A percentile compares a stretch with the other conserved stretches of the same genome.
These are phyloP conservation scores for Allygus modestus DNA, from an alignment of 2,888 invertebrate species.

Conservation along the genomic window DNA sequence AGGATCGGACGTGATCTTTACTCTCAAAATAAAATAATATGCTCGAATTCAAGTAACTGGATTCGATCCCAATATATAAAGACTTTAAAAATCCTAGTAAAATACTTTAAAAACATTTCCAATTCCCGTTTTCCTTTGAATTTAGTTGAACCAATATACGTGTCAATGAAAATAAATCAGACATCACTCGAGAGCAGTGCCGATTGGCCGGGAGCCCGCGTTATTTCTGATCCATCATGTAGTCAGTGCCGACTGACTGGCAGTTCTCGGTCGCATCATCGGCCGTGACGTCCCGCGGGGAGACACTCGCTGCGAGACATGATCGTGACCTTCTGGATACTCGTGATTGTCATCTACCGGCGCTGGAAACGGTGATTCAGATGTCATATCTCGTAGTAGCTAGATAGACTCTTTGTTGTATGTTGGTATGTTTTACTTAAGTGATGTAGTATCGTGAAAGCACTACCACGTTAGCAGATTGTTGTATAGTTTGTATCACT, in stretches of 20 bases:
- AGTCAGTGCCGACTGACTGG: constrained; percentile 6
- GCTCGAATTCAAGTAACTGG: too few relatives aligned
- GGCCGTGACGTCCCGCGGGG: not conserved
- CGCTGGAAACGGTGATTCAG: constrained; percentile 32
- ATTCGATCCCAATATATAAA: too few relatives aligned
- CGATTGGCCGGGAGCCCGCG: constrained; percentile 57
- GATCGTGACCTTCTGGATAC: constrained; percentile 55
- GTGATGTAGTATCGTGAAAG: too few relatives aligned
- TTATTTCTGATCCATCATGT: constrained; percentile 41
- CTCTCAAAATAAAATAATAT: too few relatives aligned
- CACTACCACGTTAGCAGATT: too few relatives aligned
- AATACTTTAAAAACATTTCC: too few relatives aligned
- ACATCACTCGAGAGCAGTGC: not conserved
- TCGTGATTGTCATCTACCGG: not conserved
- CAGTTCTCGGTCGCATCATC: constrained; percentile 5
- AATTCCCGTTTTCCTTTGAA: too few relatives aligned
- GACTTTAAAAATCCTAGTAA: too few relatives aligned
- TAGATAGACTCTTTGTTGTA: constrained; percentile 4
- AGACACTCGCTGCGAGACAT: not conserved
- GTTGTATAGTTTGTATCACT: too few relatives aligned
- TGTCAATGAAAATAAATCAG: constrained; percentile 32
- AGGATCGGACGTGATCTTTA: too few relatives aligned
- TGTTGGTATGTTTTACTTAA: not conserved
- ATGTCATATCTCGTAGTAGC: not conserved
- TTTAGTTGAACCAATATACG: not conserved